A percentile compares a stretch with the other conserved stretches of the same genome.
phyloP scores from a whole-genome alignment of 1,140 invertebrate species.

The Penaeus vannamei region DNA sequence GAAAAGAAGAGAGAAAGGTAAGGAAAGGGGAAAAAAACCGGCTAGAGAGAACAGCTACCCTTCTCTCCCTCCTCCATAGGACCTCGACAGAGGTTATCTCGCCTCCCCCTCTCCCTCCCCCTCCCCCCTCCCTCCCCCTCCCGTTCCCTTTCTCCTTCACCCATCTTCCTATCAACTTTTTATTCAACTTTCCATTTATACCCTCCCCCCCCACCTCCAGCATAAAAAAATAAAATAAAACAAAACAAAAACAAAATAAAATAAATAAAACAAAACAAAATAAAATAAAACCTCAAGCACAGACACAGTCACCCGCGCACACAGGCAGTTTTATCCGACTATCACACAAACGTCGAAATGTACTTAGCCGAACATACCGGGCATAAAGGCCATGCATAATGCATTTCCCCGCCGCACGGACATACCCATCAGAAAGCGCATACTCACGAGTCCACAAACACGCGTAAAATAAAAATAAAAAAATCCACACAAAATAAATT shows the following conservation, averaged over 20 bases:
- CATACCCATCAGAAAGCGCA: too few relatives aligned
- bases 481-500: too few relatives aligned
- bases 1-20: neutral
- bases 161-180: too few relatives aligned
- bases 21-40: neutral
- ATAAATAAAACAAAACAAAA: neutral
- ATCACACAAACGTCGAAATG: neutral
- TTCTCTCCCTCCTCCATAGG: neutral
- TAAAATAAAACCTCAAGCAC: neutral
- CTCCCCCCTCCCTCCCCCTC: neutral
- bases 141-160: neutral
- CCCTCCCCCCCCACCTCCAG: neutral
- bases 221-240: neutral
- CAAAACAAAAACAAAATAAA: neutral
- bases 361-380: too few relatives aligned
- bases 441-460: too few relatives aligned
- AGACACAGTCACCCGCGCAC: neutral
- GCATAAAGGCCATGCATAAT: too few relatives aligned
- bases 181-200: neutral
- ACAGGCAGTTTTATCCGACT: neutral
- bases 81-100: neutral
- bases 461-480: too few relatives aligned
- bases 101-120: neutral
- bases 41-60: too few relatives aligned
- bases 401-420: too few relatives aligned